Base-by-base conservation (phyloP, 2,797 vertebrate genomes). In the Onychomys leucogaster region DNA sequence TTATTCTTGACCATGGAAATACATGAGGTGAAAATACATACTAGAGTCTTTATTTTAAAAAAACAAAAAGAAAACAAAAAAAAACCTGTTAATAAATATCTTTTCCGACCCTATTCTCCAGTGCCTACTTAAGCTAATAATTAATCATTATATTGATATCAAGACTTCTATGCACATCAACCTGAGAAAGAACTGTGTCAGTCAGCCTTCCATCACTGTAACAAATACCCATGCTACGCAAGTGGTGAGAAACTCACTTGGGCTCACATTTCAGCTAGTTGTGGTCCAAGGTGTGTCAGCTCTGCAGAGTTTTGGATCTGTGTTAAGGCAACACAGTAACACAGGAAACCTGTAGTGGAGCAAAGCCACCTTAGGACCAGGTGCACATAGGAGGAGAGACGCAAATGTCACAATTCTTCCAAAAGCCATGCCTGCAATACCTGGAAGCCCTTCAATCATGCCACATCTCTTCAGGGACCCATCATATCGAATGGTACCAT, bases 1-100 rank as follows among this genome's bases (percentile, higher is more conserved):
- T 8, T 59, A 89, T 59, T 95, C 32, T 73, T 84, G 57, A 57
- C 80, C 61, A 27, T 5, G 78, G 34, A 93, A 85, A 81, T 34
- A 25, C 27, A n/a, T 32, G 5, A 94, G 27, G 21, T 57, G 5
- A 92, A 21, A 34, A 86, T 52, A 76, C 21, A 73, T 19, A 89
- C 59, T 94, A 19, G 43, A 80, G 13, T 49, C 34, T 1, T 27
- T 69, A 57, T 94, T 87, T 49, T 19, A 78, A 69, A 41, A 43
- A 86, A 88, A 5, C 17, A 46, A 77, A 75, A 59, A 59, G 27
- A 27, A 61, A 63, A 63, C 7, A 59, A 59, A 59, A 55, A 55
- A 13, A 57, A 57, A 27, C 25, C 34, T 34, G 78, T 21, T 76
- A 81, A 76, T 41, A 82, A 61, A 29, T 37, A 27, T 41, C 32